Percentiles rank a stretch among this genome's conserved stretches.
These are phyloP conservation scores for Oostethus manadensis DNA, from an alignment of 2,113 vertebrate genomes.

Conservation along the genomic window DNA sequence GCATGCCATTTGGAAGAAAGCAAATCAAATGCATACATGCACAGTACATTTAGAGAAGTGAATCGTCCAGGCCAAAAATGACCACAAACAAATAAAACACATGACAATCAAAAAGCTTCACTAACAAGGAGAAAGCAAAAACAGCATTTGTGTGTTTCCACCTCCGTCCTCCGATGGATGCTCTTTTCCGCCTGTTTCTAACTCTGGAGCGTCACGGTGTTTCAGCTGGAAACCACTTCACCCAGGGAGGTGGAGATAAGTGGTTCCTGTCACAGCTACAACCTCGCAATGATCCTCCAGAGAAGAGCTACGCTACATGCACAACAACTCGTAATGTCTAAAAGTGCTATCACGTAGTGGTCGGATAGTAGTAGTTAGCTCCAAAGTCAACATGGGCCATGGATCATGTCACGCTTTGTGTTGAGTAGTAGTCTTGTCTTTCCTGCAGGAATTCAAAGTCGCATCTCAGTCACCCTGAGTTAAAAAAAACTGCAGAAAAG, in stretches of 20 bases:
- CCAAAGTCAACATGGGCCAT: conserved; percentile 22
- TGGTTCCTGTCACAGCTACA: conserved; percentile 67
- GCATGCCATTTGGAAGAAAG: conserved; percentile 67
- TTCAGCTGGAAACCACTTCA: conserved; percentile 1
- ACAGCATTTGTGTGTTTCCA: conserved; percentile 17
- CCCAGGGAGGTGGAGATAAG: conserved; percentile 19
- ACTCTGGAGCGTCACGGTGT: conserved; percentile 6
- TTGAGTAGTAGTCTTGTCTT: conserved; percentile 40
- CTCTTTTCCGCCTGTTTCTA: conserved; percentile 2
- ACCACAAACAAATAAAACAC: conserved; percentile 1
- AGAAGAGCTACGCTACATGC: conserved; percentile 56
- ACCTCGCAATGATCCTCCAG: conserved; percentile 33
- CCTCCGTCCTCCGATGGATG: conserved; percentile 28
- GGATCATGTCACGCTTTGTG: not conserved
- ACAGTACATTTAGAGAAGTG: conserved; percentile 60
- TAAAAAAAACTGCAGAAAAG: conserved; percentile 61
- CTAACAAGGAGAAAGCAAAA: conserved; percentile 9
- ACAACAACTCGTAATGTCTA: conserved; percentile 40
- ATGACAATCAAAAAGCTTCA: not conserved
- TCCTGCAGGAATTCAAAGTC: conserved; percentile 63
- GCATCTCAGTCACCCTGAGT: conserved; percentile 75
- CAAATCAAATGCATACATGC: conserved; percentile 61
- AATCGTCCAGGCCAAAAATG: conserved; percentile 36
- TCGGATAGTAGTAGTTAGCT: conserved; percentile 18
- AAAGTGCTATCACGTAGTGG: conserved; percentile 67